Evolutionary conservation across 2,797 vertebrate species (phyloP).

Genomic region (Myiothlypis chrysogaster): DNA sequence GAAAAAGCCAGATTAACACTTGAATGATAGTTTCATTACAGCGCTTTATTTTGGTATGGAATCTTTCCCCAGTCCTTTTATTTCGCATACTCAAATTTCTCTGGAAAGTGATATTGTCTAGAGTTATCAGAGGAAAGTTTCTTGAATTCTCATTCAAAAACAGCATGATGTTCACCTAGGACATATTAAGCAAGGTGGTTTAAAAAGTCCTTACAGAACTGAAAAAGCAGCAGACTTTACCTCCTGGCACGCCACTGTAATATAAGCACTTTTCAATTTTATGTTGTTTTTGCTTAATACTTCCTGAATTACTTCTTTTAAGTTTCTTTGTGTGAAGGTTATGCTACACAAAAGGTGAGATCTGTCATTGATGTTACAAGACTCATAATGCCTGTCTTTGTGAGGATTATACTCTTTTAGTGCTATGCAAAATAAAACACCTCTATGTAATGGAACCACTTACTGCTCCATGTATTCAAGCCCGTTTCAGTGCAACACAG

Average conservation of each 20-base stretch:
- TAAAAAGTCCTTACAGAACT: neutral
- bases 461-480: neutral
- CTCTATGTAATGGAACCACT: neutral
- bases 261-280: neutral
- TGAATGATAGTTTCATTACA: neutral
- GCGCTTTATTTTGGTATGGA: neutral
- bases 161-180: neutral
- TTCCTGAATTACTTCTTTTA: neutral
- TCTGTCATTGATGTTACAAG: neutral
- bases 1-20: neutral
- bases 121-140: neutral
- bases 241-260: neutral
- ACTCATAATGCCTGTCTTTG: neutral
- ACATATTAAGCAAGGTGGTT: neutral
- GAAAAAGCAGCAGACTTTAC: neutral
- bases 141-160: neutral
- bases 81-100: neutral
- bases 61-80: neutral
- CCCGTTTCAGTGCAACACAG: neutral
- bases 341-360: neutral
- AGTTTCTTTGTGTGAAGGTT: neutral
- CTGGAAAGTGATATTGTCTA: neutral
- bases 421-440: neutral
- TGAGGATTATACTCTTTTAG: neutral
- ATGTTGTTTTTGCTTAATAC: neutral